Conservation (phyloP, 2,888 invertebrate genomes). For the Melanargia galathea region DNA sequence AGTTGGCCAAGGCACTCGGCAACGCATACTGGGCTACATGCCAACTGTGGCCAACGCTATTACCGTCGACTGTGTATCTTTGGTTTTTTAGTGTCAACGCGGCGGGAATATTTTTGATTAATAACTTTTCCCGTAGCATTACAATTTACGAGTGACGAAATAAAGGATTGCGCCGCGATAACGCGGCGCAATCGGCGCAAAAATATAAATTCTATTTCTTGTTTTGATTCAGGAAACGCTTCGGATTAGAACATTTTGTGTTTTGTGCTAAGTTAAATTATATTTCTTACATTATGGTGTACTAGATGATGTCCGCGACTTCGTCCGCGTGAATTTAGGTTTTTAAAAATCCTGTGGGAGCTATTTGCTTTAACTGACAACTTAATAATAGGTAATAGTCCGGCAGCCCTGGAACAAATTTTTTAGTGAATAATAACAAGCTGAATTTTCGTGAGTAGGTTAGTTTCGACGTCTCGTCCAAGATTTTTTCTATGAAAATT, state of each 20-base stretch:
- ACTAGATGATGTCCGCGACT: too few species aligned
- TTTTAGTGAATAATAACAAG: too few species aligned
- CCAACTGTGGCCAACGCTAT: not conserved
- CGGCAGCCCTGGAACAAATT: too few species aligned
- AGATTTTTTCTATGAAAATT: too few species aligned
- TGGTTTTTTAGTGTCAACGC: not conserved
- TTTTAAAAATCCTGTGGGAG: too few species aligned
- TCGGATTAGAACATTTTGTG: slow-evolving; percentile 73
- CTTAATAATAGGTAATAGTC: too few species aligned
- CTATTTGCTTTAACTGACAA: too few species aligned
- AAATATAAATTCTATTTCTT: slow-evolving; percentile 79
- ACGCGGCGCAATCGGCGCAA: slow-evolving; percentile 56
- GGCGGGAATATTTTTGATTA: slow-evolving; percentile 62
- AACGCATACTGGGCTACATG: too few species aligned
- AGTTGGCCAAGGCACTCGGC: too few species aligned
- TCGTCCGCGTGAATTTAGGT: too few species aligned
- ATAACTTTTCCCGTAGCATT: slow-evolving; percentile 71
- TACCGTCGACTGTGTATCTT: not conserved
- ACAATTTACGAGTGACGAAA: slow-evolving; percentile 71
- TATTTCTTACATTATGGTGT: slow-evolving; percentile 71
- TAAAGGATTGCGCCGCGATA: slow-evolving; percentile 73
- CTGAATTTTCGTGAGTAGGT: too few species aligned
- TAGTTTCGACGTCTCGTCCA: too few species aligned
- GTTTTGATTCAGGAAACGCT: slow-evolving; percentile 68
- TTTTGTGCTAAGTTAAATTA: slow-evolving; percentile 60